These are phyloP conservation scores for Podarcis muralis DNA, from an alignment of 2,113 vertebrate genomes.

Conservation along the genomic window DNA sequence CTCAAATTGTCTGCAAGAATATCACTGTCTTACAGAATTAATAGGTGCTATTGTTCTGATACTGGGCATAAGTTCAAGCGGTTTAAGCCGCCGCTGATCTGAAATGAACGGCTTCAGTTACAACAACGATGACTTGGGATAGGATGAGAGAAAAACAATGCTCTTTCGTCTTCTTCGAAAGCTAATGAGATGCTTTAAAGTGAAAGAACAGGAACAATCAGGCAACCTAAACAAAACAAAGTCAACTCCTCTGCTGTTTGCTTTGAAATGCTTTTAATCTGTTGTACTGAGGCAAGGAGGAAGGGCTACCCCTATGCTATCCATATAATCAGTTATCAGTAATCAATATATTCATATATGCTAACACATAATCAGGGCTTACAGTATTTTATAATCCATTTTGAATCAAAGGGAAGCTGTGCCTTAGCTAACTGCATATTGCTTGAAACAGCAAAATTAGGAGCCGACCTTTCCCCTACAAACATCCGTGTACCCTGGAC, in stretches of 20 bases:
- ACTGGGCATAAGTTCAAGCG: constrained; percentile 49
- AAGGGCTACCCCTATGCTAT: too few relatives aligned
- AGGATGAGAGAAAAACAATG: constrained; percentile 45
- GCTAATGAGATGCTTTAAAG: constrained; percentile 47
- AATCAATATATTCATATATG: too few relatives aligned
- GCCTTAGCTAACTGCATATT: too few relatives aligned
- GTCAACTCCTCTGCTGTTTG: background rate
- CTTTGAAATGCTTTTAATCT: background rate
- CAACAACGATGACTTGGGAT: constrained; percentile 5
- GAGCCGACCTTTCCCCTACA: too few relatives aligned
- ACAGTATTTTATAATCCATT: too few relatives aligned
- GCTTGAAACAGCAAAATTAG: too few relatives aligned
- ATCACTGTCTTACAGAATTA: constrained; percentile 43
- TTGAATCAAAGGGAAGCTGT: too few relatives aligned
- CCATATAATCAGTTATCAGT: too few relatives aligned
- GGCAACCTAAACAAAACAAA: background rate
- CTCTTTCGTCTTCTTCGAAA: constrained; percentile 38
- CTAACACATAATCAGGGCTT: too few relatives aligned
- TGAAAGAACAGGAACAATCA: background rate
- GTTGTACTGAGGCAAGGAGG: too few relatives aligned
- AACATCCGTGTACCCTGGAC: too few relatives aligned
- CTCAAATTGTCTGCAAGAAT: constrained; percentile 31
- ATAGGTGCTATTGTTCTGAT: constrained; percentile 54
- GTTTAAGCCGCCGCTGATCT: constrained; percentile 49
- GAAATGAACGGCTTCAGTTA: constrained; percentile 58